phyloP scores from a whole-genome alignment of 2,888 invertebrate genomes.

The Agrenia bidenticulata region DNA sequence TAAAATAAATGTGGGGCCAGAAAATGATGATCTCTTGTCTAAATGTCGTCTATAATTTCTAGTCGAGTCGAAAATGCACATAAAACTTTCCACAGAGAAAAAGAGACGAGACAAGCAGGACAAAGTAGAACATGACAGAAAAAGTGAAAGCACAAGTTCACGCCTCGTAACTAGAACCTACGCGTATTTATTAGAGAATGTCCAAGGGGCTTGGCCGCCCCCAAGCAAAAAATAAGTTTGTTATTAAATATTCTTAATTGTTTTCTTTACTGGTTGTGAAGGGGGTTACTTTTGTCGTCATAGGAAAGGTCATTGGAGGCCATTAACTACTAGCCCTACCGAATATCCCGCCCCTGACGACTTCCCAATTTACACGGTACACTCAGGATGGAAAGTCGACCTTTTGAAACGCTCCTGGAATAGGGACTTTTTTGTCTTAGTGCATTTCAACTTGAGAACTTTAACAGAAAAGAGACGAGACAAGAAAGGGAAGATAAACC shows the following conservation, averaged over 20 bases:
- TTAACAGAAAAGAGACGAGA: constrained; percentile 3
- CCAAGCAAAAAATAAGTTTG: too few relatives aligned
- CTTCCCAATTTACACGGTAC: too few relatives aligned
- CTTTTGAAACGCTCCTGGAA: not conserved
- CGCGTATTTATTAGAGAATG: too few relatives aligned
- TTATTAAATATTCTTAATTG: too few relatives aligned
- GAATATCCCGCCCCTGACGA: too few relatives aligned
- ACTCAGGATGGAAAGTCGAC: not conserved
- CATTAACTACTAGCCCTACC: too few relatives aligned
- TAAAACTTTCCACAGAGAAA: constrained; percentile 4
- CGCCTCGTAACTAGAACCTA: too few relatives aligned
- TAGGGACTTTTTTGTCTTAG: not conserved
- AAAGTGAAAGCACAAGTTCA: not conserved
- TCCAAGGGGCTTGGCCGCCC: too few relatives aligned
- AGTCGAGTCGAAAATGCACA: constrained; percentile 7
- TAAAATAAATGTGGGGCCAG: not conserved
- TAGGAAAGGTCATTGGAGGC: too few relatives aligned
- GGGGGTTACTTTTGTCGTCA: too few relatives aligned
- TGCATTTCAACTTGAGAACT: not conserved
- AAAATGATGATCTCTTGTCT: constrained; percentile 17
- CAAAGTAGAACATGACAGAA: not conserved
- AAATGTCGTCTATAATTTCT: constrained; percentile 7
- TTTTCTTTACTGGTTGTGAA: too few relatives aligned
- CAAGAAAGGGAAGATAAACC: not conserved
- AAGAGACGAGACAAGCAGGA: constrained; percentile 1